These are phyloP conservation scores for Synanceia verrucosa DNA, from an alignment of 2,797 vertebrate genomes.

Conservation along the genomic window DNA sequence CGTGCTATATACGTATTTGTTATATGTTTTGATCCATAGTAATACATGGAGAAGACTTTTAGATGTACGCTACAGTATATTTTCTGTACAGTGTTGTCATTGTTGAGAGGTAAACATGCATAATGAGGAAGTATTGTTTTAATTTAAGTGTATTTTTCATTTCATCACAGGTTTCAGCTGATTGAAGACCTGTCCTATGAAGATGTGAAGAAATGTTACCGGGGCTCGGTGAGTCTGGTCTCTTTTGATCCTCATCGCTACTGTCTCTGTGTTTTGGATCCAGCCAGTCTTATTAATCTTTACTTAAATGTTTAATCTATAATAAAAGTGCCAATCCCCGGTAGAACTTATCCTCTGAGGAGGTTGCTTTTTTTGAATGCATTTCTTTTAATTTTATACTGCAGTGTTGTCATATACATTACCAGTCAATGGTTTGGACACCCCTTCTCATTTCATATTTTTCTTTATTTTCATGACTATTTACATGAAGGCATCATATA, in stretches of 20 bases:
- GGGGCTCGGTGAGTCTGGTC: constrained; percentile 76
- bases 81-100: neutral
- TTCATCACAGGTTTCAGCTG: constrained; percentile 71
- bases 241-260: neutral
- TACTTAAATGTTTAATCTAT: neutral
- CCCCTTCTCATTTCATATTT: too few relatives aligned
- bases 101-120: neutral
- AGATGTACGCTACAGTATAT: neutral
- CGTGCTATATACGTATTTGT: neutral
- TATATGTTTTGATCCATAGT: neutral
- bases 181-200: constrained; percentile 80
- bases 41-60: neutral
- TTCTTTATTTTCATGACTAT: too few relatives aligned
- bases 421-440: too few relatives aligned
- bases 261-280: neutral
- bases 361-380: neutral
- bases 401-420: neutral
- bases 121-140: neutral
- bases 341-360: neutral
- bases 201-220: constrained; percentile 82
- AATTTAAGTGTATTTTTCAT: constrained; percentile 1
- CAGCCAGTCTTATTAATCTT: neutral
- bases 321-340: neutral
- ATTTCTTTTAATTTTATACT: neutral
- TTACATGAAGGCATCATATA: too few relatives aligned